Evolutionary conservation across 2,113 vertebrate species (phyloP).

Genomic region (Notiomystis cincta): DNA sequence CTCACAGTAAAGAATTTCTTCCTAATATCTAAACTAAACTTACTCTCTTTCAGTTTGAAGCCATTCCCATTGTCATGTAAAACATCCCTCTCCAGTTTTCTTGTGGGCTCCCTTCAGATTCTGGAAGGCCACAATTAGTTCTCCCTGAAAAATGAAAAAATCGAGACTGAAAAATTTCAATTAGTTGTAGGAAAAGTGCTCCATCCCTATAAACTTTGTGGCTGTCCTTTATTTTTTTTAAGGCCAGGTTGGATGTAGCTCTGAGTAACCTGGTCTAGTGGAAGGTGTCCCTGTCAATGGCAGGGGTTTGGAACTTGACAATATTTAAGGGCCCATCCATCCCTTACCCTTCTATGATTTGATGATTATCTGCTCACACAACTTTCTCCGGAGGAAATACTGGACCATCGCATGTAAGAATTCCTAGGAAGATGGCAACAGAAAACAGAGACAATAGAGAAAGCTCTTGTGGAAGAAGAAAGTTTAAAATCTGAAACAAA

Average conservation of each 20-base stretch:
- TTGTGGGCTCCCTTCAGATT: not conserved
- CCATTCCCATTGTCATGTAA: not conserved
- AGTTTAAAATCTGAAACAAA: not conserved
- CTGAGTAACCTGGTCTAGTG: not conserved
- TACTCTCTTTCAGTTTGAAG: not conserved
- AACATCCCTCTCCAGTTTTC: not conserved
- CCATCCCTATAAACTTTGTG: not conserved
- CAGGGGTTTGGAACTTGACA: not conserved
- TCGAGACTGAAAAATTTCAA: not conserved
- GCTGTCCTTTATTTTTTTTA: not conserved
- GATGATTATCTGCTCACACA: not conserved
- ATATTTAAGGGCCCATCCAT: not conserved
- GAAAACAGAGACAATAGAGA: not conserved
- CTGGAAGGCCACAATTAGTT: fast-evolving
- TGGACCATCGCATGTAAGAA: not conserved
- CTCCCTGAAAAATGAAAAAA: not conserved
- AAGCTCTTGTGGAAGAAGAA: not conserved
- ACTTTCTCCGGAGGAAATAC: not conserved
- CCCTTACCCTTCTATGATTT: not conserved
- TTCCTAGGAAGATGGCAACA: not conserved
- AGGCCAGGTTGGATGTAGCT: not conserved
- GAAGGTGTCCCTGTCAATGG: not conserved
- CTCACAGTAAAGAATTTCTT: not conserved
- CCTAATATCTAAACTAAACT: not conserved
- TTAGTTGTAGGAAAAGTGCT: not conserved